Conservation (phyloP, 2,888 invertebrate genomes). For the Trichogramma dendrolimi region DNA sequence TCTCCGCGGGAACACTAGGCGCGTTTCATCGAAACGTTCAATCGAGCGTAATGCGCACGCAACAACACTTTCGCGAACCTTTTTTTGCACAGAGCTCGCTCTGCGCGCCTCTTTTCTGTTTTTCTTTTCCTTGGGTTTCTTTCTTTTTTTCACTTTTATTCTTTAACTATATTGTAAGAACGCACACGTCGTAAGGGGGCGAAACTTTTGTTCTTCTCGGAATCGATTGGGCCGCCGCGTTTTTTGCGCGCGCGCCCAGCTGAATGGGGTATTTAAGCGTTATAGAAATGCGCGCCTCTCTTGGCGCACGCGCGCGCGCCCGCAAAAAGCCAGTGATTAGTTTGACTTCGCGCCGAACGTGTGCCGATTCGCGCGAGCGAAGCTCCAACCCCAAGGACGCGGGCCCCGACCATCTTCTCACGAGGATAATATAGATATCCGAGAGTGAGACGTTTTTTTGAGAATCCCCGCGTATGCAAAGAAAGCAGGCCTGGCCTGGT, state of each 20-base stretch:
- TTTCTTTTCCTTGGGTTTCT: background rate
- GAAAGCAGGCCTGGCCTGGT: too few relatives aligned
- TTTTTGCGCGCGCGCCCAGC: background rate
- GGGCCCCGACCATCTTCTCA: too few relatives aligned
- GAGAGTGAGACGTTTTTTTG: too few relatives aligned
- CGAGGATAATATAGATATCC: too few relatives aligned
- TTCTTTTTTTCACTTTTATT: background rate
- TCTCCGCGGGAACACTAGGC: background rate
- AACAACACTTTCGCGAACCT: too few relatives aligned
- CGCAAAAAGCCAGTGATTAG: constrained; percentile 21
- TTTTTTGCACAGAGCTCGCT: background rate
- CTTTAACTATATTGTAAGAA: background rate
- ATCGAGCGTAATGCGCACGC: too few relatives aligned
- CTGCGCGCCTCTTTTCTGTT: background rate
- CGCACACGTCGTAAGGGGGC: constrained; percentile 19
- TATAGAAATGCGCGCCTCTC: background rate
- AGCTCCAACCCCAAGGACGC: constrained; percentile 6
- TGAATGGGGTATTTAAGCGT: too few relatives aligned
- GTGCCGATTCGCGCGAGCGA: constrained; percentile 18
- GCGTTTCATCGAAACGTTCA: background rate
- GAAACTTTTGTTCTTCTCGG: constrained; percentile 19
- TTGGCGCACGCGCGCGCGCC: background rate
- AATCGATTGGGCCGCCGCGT: constrained; percentile 2
- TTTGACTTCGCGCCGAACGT: constrained; percentile 26
- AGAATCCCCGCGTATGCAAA: too few relatives aligned